Evolutionary conservation across 1,140 invertebrate species (phyloP).

Genomic region (Paramacrobiotus metropolitanus): DNA sequence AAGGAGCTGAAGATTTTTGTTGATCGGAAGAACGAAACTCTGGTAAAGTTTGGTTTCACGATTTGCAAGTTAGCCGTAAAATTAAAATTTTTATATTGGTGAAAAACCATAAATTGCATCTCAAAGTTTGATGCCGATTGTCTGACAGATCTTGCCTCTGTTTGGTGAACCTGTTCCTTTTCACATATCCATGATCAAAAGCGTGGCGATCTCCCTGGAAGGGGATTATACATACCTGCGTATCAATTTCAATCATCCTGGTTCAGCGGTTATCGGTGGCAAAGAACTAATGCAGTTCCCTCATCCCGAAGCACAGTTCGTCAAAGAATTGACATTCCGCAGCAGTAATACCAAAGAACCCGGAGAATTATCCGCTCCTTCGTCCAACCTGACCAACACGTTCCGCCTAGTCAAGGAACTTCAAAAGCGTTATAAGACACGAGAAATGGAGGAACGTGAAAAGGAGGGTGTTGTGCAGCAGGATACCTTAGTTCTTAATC

Average conservation of each 20-base stretch:
- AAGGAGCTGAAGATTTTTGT: constrained; percentile 84
- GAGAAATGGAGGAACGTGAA: constrained; percentile 92
- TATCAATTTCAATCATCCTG: constrained; percentile 97
- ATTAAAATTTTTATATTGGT: not conserved
- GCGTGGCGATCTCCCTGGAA: constrained; percentile 91
- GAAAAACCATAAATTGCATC: no score
- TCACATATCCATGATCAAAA: constrained; percentile 96
- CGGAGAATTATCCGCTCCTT: constrained; percentile 79
- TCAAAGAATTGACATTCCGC: constrained; percentile 97
- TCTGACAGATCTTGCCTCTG: constrained; percentile 68
- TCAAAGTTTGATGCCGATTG: constrained; percentile 7
- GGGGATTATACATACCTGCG: constrained; percentile 96
- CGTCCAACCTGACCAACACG: constrained; percentile 81
- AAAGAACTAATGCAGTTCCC: constrained; percentile 68
- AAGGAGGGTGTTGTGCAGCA: constrained; percentile 82
- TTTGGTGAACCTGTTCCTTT: constrained; percentile 88
- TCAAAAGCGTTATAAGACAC: constrained; percentile 91
- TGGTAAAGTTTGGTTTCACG: constrained; percentile 12
- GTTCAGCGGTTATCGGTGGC: constrained; percentile 62
- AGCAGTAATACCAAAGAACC: constrained; percentile 94
- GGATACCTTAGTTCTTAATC: constrained; percentile 79
- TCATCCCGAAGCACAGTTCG: constrained; percentile 79
- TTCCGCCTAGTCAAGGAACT: constrained; percentile 96
- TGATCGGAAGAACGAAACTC: not conserved
- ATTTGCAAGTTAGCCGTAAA: not conserved